A percentile compares a stretch with the other conserved stretches of the same genome.
phyloP scores from a whole-genome alignment of 2,113 vertebrate genomes.

The Python bivittatus region DNA sequence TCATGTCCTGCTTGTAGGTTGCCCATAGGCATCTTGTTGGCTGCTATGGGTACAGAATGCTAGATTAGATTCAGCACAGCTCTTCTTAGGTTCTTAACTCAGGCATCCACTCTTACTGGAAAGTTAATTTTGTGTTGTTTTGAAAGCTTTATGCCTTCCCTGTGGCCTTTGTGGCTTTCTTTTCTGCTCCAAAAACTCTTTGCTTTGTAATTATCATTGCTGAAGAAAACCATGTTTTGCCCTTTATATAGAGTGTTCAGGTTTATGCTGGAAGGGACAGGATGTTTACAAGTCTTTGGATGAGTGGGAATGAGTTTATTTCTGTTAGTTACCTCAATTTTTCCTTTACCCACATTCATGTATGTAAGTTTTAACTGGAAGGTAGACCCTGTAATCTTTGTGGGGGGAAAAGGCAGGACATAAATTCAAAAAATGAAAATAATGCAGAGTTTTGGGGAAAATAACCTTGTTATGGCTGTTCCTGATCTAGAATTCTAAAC shows the following conservation, averaged over 20 bases:
- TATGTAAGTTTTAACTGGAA: not conserved
- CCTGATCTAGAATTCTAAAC: not conserved
- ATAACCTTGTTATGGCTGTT: not conserved
- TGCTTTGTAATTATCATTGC: constrained; percentile 30
- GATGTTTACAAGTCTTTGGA: not conserved
- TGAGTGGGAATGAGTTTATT: not conserved
- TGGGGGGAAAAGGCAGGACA: not conserved
- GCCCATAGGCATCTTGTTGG: not conserved
- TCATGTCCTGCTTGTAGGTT: not conserved
- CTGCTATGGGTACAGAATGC: not conserved
- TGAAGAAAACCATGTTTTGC: not conserved
- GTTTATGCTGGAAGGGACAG: not conserved
- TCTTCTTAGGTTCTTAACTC: not conserved
- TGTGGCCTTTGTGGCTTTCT: accelerated
- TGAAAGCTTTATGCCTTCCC: not conserved
- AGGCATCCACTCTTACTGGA: not conserved
- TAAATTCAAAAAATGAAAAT: not conserved
- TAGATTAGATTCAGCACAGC: not conserved
- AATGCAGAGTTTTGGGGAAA: not conserved
- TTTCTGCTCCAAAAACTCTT: not conserved
- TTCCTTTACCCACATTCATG: not conserved
- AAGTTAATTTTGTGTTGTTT: accelerated
- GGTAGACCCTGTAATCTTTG: not conserved
- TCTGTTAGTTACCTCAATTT: not conserved
- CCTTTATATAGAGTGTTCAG: not conserved